Evolutionary conservation across 2,888 invertebrate species (phyloP).

Genomic region (Ectemnius continuus): DNA sequence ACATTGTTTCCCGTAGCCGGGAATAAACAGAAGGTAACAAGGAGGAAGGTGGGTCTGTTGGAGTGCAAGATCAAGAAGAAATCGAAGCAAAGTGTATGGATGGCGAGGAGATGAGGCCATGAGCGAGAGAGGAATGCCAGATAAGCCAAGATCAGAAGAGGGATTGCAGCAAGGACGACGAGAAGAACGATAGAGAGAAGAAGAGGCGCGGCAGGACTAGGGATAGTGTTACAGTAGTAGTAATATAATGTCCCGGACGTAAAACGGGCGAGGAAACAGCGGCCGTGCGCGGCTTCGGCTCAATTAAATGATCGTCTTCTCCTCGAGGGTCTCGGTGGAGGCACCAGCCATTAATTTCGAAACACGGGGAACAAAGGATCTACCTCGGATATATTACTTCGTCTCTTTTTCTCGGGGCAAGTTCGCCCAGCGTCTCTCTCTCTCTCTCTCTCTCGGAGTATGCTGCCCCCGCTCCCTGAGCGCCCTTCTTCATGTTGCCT

Average conservation of each 20-base stretch:
- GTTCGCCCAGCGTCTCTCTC: slow-evolving; percentile 12
- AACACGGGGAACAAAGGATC: slow-evolving; percentile 74
- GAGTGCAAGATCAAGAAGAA: neutral
- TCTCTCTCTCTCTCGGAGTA: slow-evolving; percentile 24
- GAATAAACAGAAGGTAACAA: slow-evolving; percentile 48
- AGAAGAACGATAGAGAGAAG: slow-evolving; percentile 13
- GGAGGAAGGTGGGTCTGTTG: slow-evolving; percentile 15
- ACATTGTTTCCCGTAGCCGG: slow-evolving; percentile 52
- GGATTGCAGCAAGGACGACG: slow-evolving; percentile 23
- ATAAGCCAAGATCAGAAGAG: slow-evolving; percentile 30
- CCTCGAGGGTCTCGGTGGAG: slow-evolving; percentile 59
- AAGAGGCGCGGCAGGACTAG: slow-evolving; percentile 28
- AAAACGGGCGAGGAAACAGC: slow-evolving; percentile 55
- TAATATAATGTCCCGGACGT: slow-evolving; percentile 55
- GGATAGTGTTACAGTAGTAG: slow-evolving; percentile 31
- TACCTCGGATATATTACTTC: slow-evolving; percentile 65
- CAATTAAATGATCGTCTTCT: slow-evolving; percentile 71
- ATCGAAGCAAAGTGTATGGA: neutral
- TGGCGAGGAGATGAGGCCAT: slow-evolving; percentile 13
- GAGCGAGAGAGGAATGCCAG: slow-evolving; percentile 30
- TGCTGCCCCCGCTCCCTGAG: slow-evolving; percentile 9
- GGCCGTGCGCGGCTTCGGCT: slow-evolving; percentile 60
- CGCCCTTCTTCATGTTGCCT: slow-evolving; percentile 32
- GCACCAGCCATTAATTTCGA: slow-evolving; percentile 74
- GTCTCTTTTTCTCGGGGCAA: slow-evolving; percentile 20